Percentiles rank a stretch among this genome's conserved stretches.
These are phyloP conservation scores for Vipera latastei DNA, from an alignment of 2,797 vertebrate genomes.

Conservation along the genomic window DNA sequence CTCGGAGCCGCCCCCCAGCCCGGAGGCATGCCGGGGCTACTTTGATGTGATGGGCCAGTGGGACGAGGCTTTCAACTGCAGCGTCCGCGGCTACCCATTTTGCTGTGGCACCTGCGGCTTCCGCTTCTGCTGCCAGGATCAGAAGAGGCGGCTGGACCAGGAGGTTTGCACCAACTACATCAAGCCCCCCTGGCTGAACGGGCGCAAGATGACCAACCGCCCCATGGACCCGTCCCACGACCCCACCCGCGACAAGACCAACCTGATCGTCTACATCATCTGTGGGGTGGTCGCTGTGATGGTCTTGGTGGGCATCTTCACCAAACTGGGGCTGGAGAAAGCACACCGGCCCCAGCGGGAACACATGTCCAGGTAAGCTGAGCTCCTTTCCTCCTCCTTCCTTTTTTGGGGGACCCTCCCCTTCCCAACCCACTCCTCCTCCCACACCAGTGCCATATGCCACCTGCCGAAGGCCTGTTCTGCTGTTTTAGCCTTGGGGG, in stretches of 20 bases:
- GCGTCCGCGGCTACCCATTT: constrained; percentile 91
- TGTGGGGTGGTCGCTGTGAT: constrained; percentile 98
- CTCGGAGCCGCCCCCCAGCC: constrained; percentile 84
- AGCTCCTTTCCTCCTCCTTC: background rate
- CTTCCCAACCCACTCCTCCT: background rate
- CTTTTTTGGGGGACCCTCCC: background rate
- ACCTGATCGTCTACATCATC: constrained; percentile 97
- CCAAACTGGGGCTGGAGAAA: constrained; percentile 94
- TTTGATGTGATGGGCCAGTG: constrained; percentile 99
- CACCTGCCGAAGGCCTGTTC: background rate
- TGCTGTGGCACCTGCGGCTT: constrained; percentile 99
- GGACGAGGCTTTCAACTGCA: constrained; percentile 95
- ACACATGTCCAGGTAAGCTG: constrained; percentile 91
- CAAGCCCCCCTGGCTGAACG: constrained; percentile 91
- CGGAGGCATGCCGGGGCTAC: constrained; percentile 92
- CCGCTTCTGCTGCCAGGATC: constrained; percentile 95
- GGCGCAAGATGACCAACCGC: constrained; percentile 87
- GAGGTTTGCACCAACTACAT: constrained; percentile 94
- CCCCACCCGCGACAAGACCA: constrained; percentile 95
- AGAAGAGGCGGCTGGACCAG: constrained; percentile 89
- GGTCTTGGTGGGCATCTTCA: constrained; percentile 98
- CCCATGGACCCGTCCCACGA: constrained; percentile 86
- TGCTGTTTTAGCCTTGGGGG: background rate
- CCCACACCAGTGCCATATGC: no score
- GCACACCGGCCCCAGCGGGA: constrained; percentile 95